These are phyloP conservation scores for Malthinus seriepunctatus DNA, from an alignment of 2,888 invertebrate species.

Conservation along the genomic window DNA sequence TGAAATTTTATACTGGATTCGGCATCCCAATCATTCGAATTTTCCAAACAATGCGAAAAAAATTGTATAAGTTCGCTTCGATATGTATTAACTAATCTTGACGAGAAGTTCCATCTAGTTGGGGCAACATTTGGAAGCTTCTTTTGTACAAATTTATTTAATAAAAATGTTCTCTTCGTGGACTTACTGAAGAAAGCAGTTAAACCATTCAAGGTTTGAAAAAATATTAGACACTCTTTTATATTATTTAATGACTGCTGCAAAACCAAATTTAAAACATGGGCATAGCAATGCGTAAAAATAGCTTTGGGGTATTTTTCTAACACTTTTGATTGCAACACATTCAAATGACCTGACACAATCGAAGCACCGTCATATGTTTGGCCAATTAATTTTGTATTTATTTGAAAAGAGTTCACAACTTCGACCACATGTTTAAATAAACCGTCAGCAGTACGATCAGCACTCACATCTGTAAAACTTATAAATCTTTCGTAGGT, in stretches of 20 bases:
- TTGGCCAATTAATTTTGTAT: constrained; percentile 33
- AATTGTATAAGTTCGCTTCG: no score
- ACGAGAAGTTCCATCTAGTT: constrained; percentile 23
- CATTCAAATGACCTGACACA: constrained; percentile 29
- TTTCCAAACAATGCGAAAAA: no score
- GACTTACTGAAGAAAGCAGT: constrained; percentile 4
- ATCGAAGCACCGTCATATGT: constrained; percentile 37
- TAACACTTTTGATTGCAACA: constrained; percentile 13
- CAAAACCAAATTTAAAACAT: constrained; percentile 18
- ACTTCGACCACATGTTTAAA: constrained; percentile 15
- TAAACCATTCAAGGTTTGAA: not conserved
- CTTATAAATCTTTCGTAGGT: constrained; percentile 34
- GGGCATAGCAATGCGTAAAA: constrained; percentile 24
- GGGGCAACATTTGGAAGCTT: constrained; percentile 12
- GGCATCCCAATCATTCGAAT: not conserved
- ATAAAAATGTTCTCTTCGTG: not conserved
- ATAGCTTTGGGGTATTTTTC: constrained; percentile 13
- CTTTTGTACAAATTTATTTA: not conserved
- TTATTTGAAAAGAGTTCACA: constrained; percentile 20
- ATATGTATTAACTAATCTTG: no score
- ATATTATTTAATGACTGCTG: not conserved
- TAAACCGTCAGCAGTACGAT: constrained; percentile 25
- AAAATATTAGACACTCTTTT: constrained; percentile 4
- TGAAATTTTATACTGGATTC: not conserved
- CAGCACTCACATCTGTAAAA: constrained; percentile 33